Evolutionary conservation across 1,140 invertebrate species (phyloP).

Genomic region (Laupala kohalensis): DNA sequence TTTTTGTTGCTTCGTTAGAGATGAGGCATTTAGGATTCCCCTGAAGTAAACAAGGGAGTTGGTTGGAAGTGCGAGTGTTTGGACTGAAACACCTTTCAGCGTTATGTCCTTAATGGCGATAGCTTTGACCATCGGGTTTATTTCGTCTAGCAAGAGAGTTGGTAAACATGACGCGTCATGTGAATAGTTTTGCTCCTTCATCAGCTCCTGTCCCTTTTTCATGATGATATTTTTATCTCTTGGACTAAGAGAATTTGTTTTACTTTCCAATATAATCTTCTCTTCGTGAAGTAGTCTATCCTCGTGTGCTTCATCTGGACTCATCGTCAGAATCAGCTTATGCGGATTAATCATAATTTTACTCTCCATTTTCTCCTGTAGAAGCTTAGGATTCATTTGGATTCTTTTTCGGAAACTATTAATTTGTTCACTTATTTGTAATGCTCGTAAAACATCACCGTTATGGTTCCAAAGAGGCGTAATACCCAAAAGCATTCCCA

Average conservation of each 20-base stretch:
- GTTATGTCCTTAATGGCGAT: constrained; percentile 38
- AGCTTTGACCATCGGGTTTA: constrained; percentile 50
- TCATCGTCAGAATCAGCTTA: constrained; percentile 69
- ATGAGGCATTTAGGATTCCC: constrained; percentile 53
- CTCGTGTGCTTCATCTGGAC: constrained; percentile 68
- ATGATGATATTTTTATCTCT: constrained; percentile 52
- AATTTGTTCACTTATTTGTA: constrained; percentile 63
- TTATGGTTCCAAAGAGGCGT: constrained; percentile 79
- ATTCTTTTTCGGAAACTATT: constrained; percentile 39
- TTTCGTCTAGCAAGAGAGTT: constrained; percentile 59
- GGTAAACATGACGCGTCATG: constrained; percentile 66
- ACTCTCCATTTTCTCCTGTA: constrained; percentile 62
- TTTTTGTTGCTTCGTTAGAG: constrained; percentile 52
- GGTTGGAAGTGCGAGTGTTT: constrained; percentile 58
- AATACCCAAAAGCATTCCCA: constrained; percentile 61
- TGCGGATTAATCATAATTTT: constrained; percentile 77
- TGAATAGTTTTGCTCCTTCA: constrained; percentile 53
- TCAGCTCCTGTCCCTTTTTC: constrained; percentile 53
- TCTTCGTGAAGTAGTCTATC: constrained; percentile 48
- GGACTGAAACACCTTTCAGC: constrained; percentile 49
- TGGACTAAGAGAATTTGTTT: constrained; percentile 42
- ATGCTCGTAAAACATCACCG: constrained; percentile 52
- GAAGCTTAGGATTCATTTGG: constrained; percentile 45
- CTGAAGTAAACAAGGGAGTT: constrained; percentile 81
- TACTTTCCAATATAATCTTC: constrained; percentile 48